A percentile compares a stretch with the other conserved stretches of the same genome.
phyloP scores from a whole-genome alignment of 2,113 vertebrate species.

The Uria aalge region DNA sequence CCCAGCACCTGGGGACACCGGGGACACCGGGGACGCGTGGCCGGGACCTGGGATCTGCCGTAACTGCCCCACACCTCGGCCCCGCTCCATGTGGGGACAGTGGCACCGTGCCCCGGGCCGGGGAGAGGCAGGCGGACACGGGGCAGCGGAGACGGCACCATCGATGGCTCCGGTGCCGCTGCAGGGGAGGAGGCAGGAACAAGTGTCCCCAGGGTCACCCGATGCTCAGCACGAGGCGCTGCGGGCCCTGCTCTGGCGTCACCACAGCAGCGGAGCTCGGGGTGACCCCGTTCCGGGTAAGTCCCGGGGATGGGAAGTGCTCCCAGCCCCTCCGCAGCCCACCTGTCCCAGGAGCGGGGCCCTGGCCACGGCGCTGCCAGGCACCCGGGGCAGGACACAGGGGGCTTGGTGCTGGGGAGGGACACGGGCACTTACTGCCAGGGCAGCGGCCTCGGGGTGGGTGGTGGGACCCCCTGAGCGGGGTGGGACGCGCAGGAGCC shows the following conservation, averaged over 20 bases:
- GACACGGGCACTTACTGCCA: no score
- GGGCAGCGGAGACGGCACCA: neutral
- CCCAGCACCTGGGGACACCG: no score
- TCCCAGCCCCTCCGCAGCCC: neutral
- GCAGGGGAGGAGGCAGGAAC: neutral
- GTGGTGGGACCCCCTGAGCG: neutral
- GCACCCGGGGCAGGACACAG: neutral
- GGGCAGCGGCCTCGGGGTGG: neutral
- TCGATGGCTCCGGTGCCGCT: neutral
- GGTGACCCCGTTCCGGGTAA: neutral
- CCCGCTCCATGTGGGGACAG: neutral
- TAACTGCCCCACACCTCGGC: neutral
- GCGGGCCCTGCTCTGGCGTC: neutral
- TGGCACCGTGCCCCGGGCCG: neutral
- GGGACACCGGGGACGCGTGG: rapidly evolving
- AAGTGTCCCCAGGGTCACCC: neutral
- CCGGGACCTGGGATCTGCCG: neutral
- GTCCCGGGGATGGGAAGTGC: neutral
- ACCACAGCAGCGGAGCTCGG: neutral
- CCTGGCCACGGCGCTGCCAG: rapidly evolving
- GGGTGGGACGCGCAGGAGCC: neutral
- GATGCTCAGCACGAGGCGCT: neutral
- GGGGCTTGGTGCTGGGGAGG: no score
- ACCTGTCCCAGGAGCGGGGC: rapidly evolving
- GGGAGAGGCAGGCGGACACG: neutral